Base-by-base conservation (phyloP, 2,888 invertebrate species). In the Neoascia interrupta region DNA sequence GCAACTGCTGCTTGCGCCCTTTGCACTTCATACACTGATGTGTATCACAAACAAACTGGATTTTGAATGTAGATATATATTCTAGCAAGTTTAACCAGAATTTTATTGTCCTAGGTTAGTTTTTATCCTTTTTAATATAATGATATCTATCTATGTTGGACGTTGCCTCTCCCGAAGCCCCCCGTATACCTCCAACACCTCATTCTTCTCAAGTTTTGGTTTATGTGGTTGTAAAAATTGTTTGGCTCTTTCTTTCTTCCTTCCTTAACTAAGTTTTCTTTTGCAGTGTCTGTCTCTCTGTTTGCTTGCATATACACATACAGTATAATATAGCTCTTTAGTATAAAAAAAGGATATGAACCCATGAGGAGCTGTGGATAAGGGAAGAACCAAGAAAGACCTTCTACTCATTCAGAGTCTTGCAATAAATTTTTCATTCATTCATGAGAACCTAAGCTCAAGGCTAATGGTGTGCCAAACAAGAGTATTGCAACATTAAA, bases 91-190 rank as follows among this genome's bases (percentile, higher is more conserved):
- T 81, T 70, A 82, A 83, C 82, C 80, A 82, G 81, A 81, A 83
- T 82, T 81, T 83, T 82, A 82, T 83, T 83, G 82, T 82, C 81
- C 74, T 83, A 83, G 83, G 83, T 83, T 82, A 83, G 82, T 82
- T 81, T 73, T 82, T 81, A 81, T 80, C 80, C 72, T 79, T 79
- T 79, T 79, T 79, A 79, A 73, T 79, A 79, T 79, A 79, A 79
- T 66, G 73, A 79, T 79, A 73, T 79, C 79, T 79, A 73, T 79
- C 79, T 79, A 47, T 79, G 73, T 72, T 73, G 79, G 73, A 79
- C 79, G 73, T 68, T 79, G 79, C 60, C 61, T 73, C 60, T 31
- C 4, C 73, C 56, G 73, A 49, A 37, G 41, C 23, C 49, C 34
- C 16, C 6, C 21, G n/a, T n/a, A 61, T 41, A 54, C 68, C 60